Conservation (phyloP, 2,888 invertebrate species). For the Phyllotreta cruciferae region DNA sequence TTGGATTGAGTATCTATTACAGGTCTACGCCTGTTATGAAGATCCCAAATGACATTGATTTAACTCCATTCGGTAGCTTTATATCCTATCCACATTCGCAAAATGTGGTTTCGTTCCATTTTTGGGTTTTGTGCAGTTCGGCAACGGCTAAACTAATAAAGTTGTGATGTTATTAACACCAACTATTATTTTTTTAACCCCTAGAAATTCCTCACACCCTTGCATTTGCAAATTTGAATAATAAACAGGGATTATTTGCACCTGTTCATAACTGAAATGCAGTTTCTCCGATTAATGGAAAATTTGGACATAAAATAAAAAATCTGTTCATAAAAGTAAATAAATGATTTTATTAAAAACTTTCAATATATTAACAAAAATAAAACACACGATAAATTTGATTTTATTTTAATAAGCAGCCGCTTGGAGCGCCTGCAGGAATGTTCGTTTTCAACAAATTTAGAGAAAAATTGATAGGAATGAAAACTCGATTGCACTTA, state of each 20-base stretch:
- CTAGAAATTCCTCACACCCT: too few relatives aligned
- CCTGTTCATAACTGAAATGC: neutral
- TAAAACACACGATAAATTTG: constrained; percentile 62
- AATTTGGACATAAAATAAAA: constrained; percentile 1
- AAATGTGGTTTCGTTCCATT: constrained; percentile 63
- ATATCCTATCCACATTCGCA: constrained; percentile 63
- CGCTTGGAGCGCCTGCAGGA: constrained; percentile 59
- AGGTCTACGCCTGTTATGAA: constrained; percentile 61
- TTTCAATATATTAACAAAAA: constrained; percentile 62
- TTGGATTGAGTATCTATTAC: constrained; percentile 59
- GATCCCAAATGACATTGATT: constrained; percentile 58
- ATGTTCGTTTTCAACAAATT: constrained; percentile 53
- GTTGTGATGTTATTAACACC: constrained; percentile 30
- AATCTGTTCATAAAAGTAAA: constrained; percentile 52
- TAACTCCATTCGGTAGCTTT: constrained; percentile 61
- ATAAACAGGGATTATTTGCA: neutral
- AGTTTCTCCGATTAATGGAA: too few relatives aligned
- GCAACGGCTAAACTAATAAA: constrained; percentile 56
- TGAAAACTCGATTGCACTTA: constrained; percentile 19
- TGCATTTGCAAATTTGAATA: neutral
- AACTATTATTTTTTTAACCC: too few relatives aligned
- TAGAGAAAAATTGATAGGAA: constrained; percentile 27
- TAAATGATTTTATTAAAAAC: constrained; percentile 62
- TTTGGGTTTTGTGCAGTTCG: constrained; percentile 63
- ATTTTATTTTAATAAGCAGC: constrained; percentile 59